Evolutionary conservation across 2,888 invertebrate species (phyloP), one percentile per base, ranked within the genome.

Genomic region (Hymenopus coronatus): DNA sequence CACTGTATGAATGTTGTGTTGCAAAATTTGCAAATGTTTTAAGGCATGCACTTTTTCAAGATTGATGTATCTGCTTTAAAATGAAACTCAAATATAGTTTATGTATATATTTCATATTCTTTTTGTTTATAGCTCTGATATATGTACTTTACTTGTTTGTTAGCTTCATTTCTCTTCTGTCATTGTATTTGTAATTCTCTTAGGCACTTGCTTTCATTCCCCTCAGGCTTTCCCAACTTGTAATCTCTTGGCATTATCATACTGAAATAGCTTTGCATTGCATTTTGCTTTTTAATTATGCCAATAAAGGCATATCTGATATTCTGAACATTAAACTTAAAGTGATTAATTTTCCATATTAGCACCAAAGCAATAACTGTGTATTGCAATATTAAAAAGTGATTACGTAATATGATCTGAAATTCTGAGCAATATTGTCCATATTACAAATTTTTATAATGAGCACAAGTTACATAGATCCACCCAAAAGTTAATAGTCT

Each of bases 201-300:
- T 40, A 33, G 85, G 85, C 85, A 85, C 85, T 85, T 85, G 12
- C 85, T 85, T 85, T 85, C 25, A 46, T 46, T 85, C 40, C 46
- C 85, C 20, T 84, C 54, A 15, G 25, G 54, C 54, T 70, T 70
- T 70, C 54, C 54, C 54, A 70, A 15, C 25, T 70, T 70, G 54
- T 25, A 70, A 70, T 70, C 54, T 70, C 54, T 20, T 70, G 54
- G 54, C 54, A 70, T 70, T 70, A 70, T 54, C 54, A 54, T 20
- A 4, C 54, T 20, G 25, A 70, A 70, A 70, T 70, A 70, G 40
- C 40, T 40, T 70, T 70, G 15, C 54, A 70, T 70, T 70, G 25
- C 20, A 70, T 70, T 20, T 70, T 70, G 54, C 54, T 70, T 20
- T 70, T n/a, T 70, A 4, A 70, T 6, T 70, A 25, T 15, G 25